Evolutionary conservation across 2,888 invertebrate genomes (phyloP).

Genomic region (Tenthredo mesomela): DNA sequence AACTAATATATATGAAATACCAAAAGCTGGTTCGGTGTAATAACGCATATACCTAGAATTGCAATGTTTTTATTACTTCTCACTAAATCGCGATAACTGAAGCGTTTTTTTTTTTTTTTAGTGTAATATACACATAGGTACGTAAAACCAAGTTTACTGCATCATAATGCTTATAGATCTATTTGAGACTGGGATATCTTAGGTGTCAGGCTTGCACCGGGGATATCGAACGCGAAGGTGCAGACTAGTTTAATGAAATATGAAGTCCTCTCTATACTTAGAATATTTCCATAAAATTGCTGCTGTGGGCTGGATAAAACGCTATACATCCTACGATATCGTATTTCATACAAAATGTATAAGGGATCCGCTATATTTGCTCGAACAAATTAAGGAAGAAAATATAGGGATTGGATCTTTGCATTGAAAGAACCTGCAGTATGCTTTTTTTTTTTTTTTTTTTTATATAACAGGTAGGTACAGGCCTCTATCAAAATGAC

Average conservation of each 20-base stretch:
- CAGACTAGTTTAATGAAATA: constrained; percentile 21
- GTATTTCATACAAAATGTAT: not conserved
- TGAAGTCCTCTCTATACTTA: not conserved
- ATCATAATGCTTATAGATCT: constrained; percentile 1
- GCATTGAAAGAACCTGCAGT: too few relatives aligned
- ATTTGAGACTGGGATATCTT: not conserved
- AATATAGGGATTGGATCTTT: not conserved
- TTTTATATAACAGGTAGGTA: not conserved
- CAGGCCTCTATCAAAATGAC: too few relatives aligned
- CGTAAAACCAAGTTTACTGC: not conserved
- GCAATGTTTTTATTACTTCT: not conserved
- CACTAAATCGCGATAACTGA: not conserved
- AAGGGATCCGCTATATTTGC: not conserved
- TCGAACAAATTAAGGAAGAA: not conserved
- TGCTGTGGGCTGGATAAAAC: not conserved
- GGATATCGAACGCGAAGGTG: constrained; percentile 21
- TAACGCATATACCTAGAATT: not conserved
- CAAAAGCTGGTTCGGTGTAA: not conserved
- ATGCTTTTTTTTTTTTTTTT: not conserved
- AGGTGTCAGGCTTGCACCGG: not conserved
- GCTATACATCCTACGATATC: not conserved
- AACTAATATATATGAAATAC: too few relatives aligned
- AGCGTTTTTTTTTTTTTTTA: too few relatives aligned
- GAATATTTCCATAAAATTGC: not conserved
- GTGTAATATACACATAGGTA: too few relatives aligned